Evolutionary conservation across 2,113 vertebrate genomes (phyloP).

Genomic region (Cavia porcellus): DNA sequence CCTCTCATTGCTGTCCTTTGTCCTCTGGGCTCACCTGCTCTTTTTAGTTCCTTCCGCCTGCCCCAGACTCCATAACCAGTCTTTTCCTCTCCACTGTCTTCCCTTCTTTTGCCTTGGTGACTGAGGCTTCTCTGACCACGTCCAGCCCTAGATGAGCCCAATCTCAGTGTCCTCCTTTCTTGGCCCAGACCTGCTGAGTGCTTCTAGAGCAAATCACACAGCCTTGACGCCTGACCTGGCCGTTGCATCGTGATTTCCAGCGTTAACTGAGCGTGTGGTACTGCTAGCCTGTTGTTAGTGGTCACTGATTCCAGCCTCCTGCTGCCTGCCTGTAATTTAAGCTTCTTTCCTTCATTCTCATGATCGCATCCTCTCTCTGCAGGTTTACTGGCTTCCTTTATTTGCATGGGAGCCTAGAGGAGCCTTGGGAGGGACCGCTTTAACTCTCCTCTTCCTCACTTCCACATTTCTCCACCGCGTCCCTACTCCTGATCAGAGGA

Average conservation of each 20-base stretch:
- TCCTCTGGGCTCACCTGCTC: background rate
- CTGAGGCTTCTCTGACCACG: background rate
- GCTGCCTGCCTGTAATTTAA: background rate
- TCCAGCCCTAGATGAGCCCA: background rate
- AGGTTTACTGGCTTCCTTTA: background rate
- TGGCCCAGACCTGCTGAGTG: background rate
- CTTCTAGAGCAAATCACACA: too few species aligned
- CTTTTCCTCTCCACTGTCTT: background rate
- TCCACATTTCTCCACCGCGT: background rate
- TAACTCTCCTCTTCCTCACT: too few species aligned
- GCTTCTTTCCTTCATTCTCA: background rate
- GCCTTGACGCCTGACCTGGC: background rate
- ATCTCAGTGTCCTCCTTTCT: background rate
- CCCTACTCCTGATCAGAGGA: background rate
- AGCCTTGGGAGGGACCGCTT: background rate
- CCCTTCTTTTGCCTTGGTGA: background rate
- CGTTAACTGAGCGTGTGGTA: background rate
- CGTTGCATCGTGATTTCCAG: background rate
- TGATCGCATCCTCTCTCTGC: background rate
- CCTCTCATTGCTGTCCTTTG: background rate
- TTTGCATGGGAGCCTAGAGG: background rate
- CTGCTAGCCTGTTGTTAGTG: background rate
- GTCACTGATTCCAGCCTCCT: background rate
- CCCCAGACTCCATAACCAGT: background rate
- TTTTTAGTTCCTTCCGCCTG: background rate